Evolutionary conservation across 2,888 invertebrate genomes (phyloP).

Genomic region (Xestia c-nigrum): DNA sequence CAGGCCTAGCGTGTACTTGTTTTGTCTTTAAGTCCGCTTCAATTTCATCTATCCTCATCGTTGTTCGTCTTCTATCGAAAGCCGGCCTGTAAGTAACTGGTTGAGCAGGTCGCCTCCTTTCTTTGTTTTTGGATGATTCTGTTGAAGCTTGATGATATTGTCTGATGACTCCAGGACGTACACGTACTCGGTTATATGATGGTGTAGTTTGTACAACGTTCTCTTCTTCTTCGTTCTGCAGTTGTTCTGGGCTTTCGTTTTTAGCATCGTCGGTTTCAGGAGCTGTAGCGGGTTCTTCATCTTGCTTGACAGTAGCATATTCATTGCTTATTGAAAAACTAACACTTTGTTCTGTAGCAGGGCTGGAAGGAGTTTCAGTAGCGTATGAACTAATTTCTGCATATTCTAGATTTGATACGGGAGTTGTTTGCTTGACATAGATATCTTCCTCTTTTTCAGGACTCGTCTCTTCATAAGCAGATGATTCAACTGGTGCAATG

Average conservation of each 20-base stretch:
- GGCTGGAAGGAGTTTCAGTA: slow-evolving; percentile 73
- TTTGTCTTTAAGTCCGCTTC: slow-evolving; percentile 88
- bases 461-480: slow-evolving; percentile 73
- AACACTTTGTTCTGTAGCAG: slow-evolving; percentile 76
- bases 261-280: slow-evolving; percentile 72
- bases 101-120: slow-evolving; percentile 79
- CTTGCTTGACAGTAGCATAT: slow-evolving; percentile 72
- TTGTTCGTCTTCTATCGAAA: slow-evolving; percentile 85
- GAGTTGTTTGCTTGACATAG: slow-evolving; percentile 74
- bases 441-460: slow-evolving; percentile 76
- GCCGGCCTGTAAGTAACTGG: slow-evolving; percentile 87
- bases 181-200: slow-evolving; percentile 85
- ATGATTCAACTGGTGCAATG: slow-evolving; percentile 74
- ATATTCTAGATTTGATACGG: slow-evolving; percentile 70
- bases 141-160: slow-evolving; percentile 84
- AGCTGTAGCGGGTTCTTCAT: slow-evolving; percentile 69
- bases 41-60: slow-evolving; percentile 89
- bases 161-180: slow-evolving; percentile 84
- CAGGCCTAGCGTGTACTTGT: slow-evolving; percentile 82
- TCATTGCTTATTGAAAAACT: slow-evolving; percentile 75
- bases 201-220: slow-evolving; percentile 85
- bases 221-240: slow-evolving; percentile 75
- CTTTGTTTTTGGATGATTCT: slow-evolving; percentile 79
- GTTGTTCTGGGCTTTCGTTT: slow-evolving; percentile 66
- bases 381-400: slow-evolving; percentile 71